Evolutionary conservation across 92 coral and sea anemone genomes (phyloP), one percentile per base, ranked within the genome.

Genomic region (Epizoanthus scotinus): DNA sequence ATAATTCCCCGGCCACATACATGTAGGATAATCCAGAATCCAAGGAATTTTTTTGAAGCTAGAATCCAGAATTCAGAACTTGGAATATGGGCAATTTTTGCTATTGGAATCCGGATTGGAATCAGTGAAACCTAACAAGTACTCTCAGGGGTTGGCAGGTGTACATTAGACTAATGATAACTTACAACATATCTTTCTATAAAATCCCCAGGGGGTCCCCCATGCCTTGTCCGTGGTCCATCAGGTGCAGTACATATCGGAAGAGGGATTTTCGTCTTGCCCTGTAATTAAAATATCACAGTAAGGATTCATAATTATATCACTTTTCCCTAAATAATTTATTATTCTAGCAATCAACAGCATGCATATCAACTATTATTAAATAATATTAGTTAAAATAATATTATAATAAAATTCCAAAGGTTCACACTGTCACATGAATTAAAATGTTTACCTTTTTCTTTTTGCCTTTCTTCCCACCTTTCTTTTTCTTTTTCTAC

Each of bases 191-290:
- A 93, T 93, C 94, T 83, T 79, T 93, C 99, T 57, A 95, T 85
- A 34, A 80, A 89, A 55, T 91, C 94, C 13, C 87, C 85, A 14
- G 99, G 99, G 25, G 99, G 99, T 28, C 99, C 98, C 18, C 99
- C 99, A 58, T 95, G 92, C 78, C 84, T 83, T 47, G 98, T 85
- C 58, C 99, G 89, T 14, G 99, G 99, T 6, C 98, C 99, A 62
- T 93, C 99, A 22, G 99, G 99, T 29, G 99, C 99, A 77, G 99
- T 95, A 87, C 99, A 95, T 44, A 95, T 95, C 13, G 99, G 99
- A 40, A 95, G 88, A n/a, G 98, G 98, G 42, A 95, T 74, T 85
- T 95, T 95, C 18, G 99, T 95, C 79, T 95, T 95, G 29, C 40
- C 40, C 40, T 34, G 40, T 34, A 34, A n/a, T n/a, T n/a, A n/a